Percentiles rank a stretch among this genome's conserved stretches.
phyloP scores from a whole-genome alignment of 1,140 invertebrate species.

The Hycleus cichorii region DNA sequence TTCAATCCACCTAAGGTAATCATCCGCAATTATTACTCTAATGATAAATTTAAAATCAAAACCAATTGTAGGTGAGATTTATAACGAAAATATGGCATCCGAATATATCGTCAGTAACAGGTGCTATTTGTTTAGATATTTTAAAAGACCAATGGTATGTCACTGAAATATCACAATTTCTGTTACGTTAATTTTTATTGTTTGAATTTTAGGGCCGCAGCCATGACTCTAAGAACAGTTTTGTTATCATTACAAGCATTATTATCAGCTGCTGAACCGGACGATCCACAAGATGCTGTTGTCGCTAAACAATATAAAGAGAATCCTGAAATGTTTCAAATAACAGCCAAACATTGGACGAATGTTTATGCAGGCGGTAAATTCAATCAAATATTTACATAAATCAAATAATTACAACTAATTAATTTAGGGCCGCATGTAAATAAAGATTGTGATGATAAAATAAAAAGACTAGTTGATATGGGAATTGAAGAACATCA shows the following conservation, averaged over 20 bases:
- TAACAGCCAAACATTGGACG: slow-evolving; percentile 93
- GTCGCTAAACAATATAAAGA: slow-evolving; percentile 95
- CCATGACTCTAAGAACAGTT: slow-evolving; percentile 95
- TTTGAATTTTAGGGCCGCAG: slow-evolving; percentile 73
- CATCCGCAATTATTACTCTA: not conserved
- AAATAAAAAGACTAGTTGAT: slow-evolving; percentile 73
- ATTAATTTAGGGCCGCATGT: slow-evolving; percentile 54
- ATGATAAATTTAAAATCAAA: not conserved
- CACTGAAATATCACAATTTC: not conserved
- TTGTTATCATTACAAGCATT: slow-evolving; percentile 88
- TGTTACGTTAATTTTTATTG: not conserved
- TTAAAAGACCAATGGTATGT: slow-evolving; percentile 68
- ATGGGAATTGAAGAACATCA: slow-evolving; percentile 83
- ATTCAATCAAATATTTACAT: not conserved
- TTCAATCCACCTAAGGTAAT: slow-evolving; percentile 96
- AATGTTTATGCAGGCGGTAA: slow-evolving; percentile 83
- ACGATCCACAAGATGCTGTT: slow-evolving; percentile 96
- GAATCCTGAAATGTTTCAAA: slow-evolving; percentile 72
- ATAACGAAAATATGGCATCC: slow-evolving; percentile 99
- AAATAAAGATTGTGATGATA: slow-evolving; percentile 70
- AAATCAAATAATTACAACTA: not conserved
- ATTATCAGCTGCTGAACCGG: slow-evolving; percentile 87
- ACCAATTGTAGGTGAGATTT: slow-evolving; percentile 67
- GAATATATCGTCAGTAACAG: slow-evolving; percentile 98
- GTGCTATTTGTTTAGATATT: slow-evolving; percentile 98